Evolutionary conservation across 2,113 vertebrate genomes (phyloP).

Genomic region (Sialia sialis): DNA sequence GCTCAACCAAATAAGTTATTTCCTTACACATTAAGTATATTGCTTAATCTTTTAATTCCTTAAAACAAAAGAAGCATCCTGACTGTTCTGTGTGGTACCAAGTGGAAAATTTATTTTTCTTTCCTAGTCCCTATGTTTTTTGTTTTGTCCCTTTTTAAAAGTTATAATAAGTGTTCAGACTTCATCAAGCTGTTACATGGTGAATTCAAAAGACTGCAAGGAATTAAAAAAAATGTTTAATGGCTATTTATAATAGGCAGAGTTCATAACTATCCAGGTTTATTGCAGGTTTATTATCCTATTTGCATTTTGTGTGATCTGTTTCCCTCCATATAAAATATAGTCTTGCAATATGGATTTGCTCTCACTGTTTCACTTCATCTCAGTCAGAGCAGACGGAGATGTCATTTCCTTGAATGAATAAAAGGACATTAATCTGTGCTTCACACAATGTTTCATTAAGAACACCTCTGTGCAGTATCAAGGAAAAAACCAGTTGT

Average conservation of each 20-base stretch:
- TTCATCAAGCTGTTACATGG: background rate
- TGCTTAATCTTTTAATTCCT: constrained; percentile 56
- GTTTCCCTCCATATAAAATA: background rate
- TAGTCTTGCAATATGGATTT: background rate
- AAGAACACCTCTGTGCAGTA: background rate
- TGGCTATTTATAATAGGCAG: background rate
- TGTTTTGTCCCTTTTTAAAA: background rate
- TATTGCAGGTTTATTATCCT: background rate
- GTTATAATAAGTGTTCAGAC: background rate
- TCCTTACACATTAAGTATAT: constrained; percentile 49
- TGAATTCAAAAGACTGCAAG: background rate
- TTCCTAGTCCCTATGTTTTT: background rate
- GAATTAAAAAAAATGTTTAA: background rate
- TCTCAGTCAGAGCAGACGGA: background rate
- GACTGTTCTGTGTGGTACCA: background rate
- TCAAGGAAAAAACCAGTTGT: background rate
- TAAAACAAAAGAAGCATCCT: background rate
- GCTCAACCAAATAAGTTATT: constrained; percentile 54
- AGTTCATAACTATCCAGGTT: background rate
- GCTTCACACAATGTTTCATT: background rate
- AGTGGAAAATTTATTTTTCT: constrained; percentile 1
- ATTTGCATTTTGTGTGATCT: background rate
- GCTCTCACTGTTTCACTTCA: background rate
- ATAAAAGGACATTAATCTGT: background rate
- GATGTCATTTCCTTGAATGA: background rate